phyloP scores from a whole-genome alignment of 2,113 vertebrate species.

The Verasper variegatus region DNA sequence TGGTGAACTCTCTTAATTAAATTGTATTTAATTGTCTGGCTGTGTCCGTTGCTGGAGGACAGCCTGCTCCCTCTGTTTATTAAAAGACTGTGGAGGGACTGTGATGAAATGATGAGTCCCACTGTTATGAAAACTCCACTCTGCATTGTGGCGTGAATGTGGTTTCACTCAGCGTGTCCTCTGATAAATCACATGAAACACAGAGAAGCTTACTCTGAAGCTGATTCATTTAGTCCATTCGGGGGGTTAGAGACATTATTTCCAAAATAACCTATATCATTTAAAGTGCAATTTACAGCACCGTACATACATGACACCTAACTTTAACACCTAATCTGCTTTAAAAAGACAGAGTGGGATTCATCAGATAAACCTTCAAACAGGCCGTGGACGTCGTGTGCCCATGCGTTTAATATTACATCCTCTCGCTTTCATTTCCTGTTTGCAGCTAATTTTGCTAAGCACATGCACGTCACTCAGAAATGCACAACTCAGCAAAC shows the following conservation, averaged over 20 bases:
- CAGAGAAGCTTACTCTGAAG: too few relatives aligned
- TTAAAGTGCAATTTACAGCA: background rate
- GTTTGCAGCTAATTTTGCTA: conserved; percentile 51
- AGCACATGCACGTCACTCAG: background rate
- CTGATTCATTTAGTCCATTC: conserved; percentile 25
- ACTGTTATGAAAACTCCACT: conserved; percentile 31
- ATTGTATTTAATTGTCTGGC: background rate
- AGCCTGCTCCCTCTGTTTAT: background rate
- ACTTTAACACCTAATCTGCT: too few relatives aligned
- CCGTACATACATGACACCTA: too few relatives aligned
- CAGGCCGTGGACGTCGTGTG: background rate
- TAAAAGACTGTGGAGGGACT: conserved; percentile 16
- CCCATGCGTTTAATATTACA: conserved; percentile 28
- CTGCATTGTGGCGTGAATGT: conserved; percentile 41
- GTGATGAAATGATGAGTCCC: conserved; percentile 19
- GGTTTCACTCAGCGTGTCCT: conserved; percentile 39
- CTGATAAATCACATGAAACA: conserved; percentile 61
- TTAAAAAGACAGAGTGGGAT: background rate
- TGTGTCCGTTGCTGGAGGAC: background rate
- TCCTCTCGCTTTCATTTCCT: conserved; percentile 59
- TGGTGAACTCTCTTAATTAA: background rate
- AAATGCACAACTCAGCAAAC: conserved; percentile 20
- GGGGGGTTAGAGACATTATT: background rate
- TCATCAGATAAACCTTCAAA: background rate
- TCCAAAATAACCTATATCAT: background rate